These are phyloP conservation scores for Falcunculus frontatus DNA, from an alignment of 2,113 vertebrate species.

Conservation along the genomic window DNA sequence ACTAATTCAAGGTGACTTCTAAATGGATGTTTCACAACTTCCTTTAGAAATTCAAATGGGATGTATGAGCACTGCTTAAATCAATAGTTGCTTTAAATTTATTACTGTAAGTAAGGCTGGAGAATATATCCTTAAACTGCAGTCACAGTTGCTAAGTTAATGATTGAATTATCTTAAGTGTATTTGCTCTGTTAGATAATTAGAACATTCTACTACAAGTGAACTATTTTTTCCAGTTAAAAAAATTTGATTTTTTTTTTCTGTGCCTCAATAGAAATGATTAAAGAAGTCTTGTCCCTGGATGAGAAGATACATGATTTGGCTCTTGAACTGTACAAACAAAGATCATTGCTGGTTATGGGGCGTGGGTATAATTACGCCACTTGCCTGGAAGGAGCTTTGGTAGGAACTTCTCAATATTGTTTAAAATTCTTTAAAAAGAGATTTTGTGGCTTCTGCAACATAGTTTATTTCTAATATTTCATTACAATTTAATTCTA, in stretches of 20 bases:
- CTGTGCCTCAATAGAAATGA: slow-evolving; percentile 69
- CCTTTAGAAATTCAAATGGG: neutral
- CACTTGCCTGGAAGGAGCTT: slow-evolving; percentile 94
- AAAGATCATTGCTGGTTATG: slow-evolving; percentile 92
- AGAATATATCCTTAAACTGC: neutral
- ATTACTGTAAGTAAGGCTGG: neutral
- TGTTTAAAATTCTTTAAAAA: neutral
- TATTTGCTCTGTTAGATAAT: neutral
- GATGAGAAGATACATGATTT: slow-evolving; percentile 87
- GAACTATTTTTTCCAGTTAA: neutral
- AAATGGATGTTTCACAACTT: neutral
- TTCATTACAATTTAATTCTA: neutral
- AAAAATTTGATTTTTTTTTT: neutral
- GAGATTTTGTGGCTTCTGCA: neutral
- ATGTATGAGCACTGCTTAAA: neutral
- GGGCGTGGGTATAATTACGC: slow-evolving; percentile 95
- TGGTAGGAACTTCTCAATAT: slow-evolving; percentile 77
- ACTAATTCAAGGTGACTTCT: neutral
- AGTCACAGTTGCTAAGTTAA: neutral
- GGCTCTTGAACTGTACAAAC: slow-evolving; percentile 87
- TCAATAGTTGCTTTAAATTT: neutral
- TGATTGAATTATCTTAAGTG: neutral
- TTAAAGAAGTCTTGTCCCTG: slow-evolving; percentile 86
- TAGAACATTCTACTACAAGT: neutral
- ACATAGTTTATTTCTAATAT: neutral